Base-by-base conservation (phyloP, 2,113 vertebrate genomes). In the Rallus limicola region DNA sequence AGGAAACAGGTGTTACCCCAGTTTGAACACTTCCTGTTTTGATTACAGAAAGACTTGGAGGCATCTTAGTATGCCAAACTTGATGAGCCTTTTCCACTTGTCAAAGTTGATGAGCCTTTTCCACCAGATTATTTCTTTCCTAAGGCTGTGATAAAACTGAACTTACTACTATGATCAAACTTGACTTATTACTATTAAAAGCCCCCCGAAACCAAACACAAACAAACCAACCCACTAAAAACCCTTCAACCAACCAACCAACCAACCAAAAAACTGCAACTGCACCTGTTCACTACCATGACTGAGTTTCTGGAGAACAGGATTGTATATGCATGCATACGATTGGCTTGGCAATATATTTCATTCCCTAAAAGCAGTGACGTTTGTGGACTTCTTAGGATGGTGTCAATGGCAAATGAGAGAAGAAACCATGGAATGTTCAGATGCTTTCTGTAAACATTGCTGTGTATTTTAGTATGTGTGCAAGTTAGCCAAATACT, bases 1-100 rank as follows among this genome's bases (percentile, higher is more conserved):
- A 94, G 85, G 91, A 95, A 97, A 94, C 48, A 90, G 75, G 86
- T 96, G 81, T 93, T 93, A 88, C 90, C 71, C 72, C 84, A 88
- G 56, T 69, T 29, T 76, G 31, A 44, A 9, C 67, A 84, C 88
- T 91, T 90, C 72, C 40, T 16, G 1, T 63, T 94, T 40, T 92
- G 46, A 44, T 79, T 86, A 71, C 38, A 93, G 82, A 90, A 95
- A 25, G 74, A 34, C 31, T 72, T 72, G 15, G n/a, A 83, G 80
- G 63, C 70, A 50, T 77, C 29, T 70, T 92, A 55, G 44, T 46
- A 13, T 42, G 63, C 79, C 28, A 25, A 10, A 74, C 4, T 17
- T 91, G 48, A 75, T 90, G 60, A 72, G 8, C 42, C 15, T 86
- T 84, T 5, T 52, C 33, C 25, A 55, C 44, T 36, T 36, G 36